Conservation (phyloP, 1,140 invertebrate species). For the Micrasema minimum region DNA sequence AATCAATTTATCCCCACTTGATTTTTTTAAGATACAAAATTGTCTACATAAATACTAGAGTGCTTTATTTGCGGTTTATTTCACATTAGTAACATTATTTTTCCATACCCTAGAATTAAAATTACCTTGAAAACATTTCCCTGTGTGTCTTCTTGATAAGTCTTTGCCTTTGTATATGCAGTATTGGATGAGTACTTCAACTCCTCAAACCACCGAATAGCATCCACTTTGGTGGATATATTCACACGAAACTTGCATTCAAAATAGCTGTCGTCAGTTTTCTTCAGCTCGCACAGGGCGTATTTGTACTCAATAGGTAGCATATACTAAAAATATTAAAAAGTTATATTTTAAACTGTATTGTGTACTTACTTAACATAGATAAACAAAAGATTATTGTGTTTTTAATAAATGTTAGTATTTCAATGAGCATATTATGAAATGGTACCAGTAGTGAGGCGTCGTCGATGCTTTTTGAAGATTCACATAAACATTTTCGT, state of each 20-base stretch:
- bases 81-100: too few species aligned
- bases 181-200: conserved; percentile 30
- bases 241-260: conserved; percentile 33
- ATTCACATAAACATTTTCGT: conserved; percentile 32
- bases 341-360: not conserved
- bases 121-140: conserved; percentile 37
- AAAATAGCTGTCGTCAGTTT: conserved; percentile 6
- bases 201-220: conserved; percentile 29
- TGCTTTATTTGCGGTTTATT: too few species aligned
- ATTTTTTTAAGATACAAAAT: too few species aligned
- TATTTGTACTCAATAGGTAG: conserved; percentile 34
- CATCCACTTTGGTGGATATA: conserved; percentile 12
- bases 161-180: conserved; percentile 25
- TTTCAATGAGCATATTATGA: too few species aligned
- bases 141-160: conserved; percentile 23
- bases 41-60: too few species aligned
- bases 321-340: conserved; percentile 14
- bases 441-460: conserved; percentile 9
- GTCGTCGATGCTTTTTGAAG: conserved; percentile 31
- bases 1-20: too few species aligned
- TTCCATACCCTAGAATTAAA: too few species aligned
- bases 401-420: too few species aligned
- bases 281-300: conserved; percentile 18
- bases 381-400: too few species aligned
- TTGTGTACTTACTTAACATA: too few species aligned